phyloP scores from a whole-genome alignment of 2,797 vertebrate genomes.

The Pseudomugil gertrudae region DNA sequence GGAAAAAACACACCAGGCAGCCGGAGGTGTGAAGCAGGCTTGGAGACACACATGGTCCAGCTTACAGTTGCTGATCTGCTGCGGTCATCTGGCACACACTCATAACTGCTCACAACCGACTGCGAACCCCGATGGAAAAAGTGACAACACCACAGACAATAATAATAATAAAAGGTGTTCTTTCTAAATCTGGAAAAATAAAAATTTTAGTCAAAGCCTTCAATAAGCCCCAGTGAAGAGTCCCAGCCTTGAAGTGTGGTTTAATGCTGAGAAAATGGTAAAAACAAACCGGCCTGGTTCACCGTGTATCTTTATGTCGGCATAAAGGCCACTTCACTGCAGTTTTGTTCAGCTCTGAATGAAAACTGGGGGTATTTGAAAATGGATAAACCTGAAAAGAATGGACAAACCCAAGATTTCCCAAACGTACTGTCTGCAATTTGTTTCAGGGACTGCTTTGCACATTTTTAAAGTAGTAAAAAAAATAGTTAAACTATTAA shows the following conservation, averaged over 20 bases:
- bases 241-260: neutral
- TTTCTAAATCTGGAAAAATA: neutral
- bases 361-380: conserved; percentile 27
- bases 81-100: conserved; percentile 21
- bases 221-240: neutral
- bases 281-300: neutral
- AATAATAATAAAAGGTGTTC: neutral
- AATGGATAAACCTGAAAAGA: conserved; percentile 9
- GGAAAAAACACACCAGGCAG: conserved; percentile 52
- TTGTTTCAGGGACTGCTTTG: neutral
- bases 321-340: conserved; percentile 25
- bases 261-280: neutral
- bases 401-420: too few species aligned
- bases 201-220: neutral
- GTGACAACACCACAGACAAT: neutral
- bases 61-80: conserved; percentile 19
- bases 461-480: neutral
- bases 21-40: conserved; percentile 36
- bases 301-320: conserved; percentile 21
- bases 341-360: conserved; percentile 27
- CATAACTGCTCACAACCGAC: conserved; percentile 38
- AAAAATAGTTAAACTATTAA: neutral
- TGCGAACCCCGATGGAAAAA: conserved; percentile 19
- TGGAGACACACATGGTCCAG: conserved; percentile 28
- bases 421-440: neutral